Conservation (phyloP, 2,113 vertebrate genomes). For the Arizona elegans region DNA sequence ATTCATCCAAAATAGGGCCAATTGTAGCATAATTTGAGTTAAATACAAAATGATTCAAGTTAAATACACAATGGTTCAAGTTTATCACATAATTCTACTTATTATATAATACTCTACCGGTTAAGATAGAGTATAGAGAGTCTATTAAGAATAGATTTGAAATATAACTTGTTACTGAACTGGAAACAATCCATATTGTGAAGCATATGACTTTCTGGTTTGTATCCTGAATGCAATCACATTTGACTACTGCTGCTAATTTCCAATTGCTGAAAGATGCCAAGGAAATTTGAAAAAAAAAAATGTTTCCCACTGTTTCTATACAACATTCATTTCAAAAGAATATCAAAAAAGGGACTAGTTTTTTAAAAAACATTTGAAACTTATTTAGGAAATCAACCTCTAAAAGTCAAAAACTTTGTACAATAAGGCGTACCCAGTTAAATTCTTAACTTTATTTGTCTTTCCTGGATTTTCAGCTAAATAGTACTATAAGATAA, state of each 20-base stretch:
- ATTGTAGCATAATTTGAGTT: background rate
- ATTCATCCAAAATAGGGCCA: background rate
- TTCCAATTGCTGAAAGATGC: background rate
- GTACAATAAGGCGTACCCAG: background rate
- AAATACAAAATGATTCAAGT: background rate
- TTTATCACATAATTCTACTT: background rate
- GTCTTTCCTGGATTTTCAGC: background rate
- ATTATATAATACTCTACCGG: background rate
- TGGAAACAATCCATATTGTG: background rate
- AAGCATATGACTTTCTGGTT: background rate
- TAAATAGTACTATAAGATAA: constrained; percentile 1
- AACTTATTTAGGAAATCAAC: background rate
- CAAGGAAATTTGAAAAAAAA: background rate
- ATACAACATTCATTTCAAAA: background rate
- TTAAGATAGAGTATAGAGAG: too few relatives aligned
- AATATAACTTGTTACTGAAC: background rate
- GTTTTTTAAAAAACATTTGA: background rate
- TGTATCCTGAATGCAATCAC: background rate
- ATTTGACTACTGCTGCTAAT: background rate
- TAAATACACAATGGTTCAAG: background rate
- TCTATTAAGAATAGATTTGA: background rate
- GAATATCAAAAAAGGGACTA: background rate
- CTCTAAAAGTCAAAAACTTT: background rate
- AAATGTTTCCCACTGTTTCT: background rate
- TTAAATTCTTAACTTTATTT: background rate